Base-by-base conservation (phyloP, 2,113 vertebrate species). In the Epinephelus lanceolatus region DNA sequence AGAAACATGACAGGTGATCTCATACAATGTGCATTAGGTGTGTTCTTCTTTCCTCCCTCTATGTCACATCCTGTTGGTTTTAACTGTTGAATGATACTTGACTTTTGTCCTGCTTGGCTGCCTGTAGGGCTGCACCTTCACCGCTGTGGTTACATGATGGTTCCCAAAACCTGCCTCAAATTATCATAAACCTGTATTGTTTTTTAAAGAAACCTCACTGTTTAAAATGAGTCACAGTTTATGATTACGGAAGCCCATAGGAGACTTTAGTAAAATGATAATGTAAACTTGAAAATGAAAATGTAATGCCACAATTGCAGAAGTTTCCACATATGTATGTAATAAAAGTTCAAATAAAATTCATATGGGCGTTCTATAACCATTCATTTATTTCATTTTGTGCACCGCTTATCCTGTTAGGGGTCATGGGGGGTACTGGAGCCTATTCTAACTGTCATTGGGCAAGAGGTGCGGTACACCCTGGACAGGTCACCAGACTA, bases 1-100 rank as follows among this genome's bases (percentile, higher is more conserved):
- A 83, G 30, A 87, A 80, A 66, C 71, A 42, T 5, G 27, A 23
- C 21, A 30, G 17, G 57, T 90, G 77, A 47, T 40, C 4, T 62
- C 4, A 61, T 55, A 52, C 7, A 4, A 49, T 47, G 17, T 13
- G 67, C 11, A 57, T 27, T 7, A 60, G 59, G 65, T 14, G 45
- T 30, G 30, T 30, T 30, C 30, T 30, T 30, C 30, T 30, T 30
- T 30, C 33, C n/a, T 42, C 45, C 14, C 9, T 59, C 42, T 52
- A 40, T 42, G 27, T 68, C 19, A 23, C 0, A 7, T 25, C 30
- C 25, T 7, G 14, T 17, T 67, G 47, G 25, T 25, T 73, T 3
- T 59, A 61, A 23, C 30, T 2, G 27, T 14, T 73, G 15, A 63
- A 40, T 15, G 33, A 18, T 12, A 40, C 57, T 10, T 27, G 10